phyloP scores from a whole-genome alignment of 2,888 invertebrate genomes.

The Arctia plantaginis region DNA sequence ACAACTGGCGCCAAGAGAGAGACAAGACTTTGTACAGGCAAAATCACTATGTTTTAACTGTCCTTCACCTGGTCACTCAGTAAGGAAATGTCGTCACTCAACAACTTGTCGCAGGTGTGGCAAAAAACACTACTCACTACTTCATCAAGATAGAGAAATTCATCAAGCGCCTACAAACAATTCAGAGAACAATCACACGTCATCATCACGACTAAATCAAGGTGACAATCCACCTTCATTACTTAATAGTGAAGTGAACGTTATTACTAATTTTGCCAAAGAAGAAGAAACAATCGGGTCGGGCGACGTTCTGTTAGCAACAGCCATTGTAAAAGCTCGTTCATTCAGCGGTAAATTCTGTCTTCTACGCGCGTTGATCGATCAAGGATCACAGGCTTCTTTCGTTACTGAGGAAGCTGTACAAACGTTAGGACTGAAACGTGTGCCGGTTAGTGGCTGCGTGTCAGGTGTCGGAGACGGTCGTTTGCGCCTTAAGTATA shows the following conservation, averaged over 20 bases:
- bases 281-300: background rate
- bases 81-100: conserved; percentile 11
- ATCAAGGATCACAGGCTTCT: conserved; percentile 1
- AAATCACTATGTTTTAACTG: conserved; percentile 23
- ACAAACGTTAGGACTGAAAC: background rate
- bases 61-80: conserved; percentile 13
- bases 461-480: conserved; percentile 3
- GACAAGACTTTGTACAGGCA: conserved; percentile 9
- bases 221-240: background rate
- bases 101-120: conserved; percentile 17
- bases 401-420: background rate
- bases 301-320: background rate
- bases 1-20: background rate
- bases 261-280: background rate
- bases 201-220: background rate
- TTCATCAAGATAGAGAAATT: conserved; percentile 12
- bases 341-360: background rate
- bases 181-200: background rate
- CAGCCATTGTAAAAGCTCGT: background rate
- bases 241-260: background rate
- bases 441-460: background rate
- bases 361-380: background rate
- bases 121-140: conserved; percentile 14
- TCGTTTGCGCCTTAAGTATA: background rate
- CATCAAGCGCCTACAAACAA: conserved; percentile 1